A percentile compares a stretch with the other conserved stretches of the same genome.
These are phyloP conservation scores for Eudemis profundana DNA, from an alignment of 2,888 invertebrate genomes.

Conservation along the genomic window DNA sequence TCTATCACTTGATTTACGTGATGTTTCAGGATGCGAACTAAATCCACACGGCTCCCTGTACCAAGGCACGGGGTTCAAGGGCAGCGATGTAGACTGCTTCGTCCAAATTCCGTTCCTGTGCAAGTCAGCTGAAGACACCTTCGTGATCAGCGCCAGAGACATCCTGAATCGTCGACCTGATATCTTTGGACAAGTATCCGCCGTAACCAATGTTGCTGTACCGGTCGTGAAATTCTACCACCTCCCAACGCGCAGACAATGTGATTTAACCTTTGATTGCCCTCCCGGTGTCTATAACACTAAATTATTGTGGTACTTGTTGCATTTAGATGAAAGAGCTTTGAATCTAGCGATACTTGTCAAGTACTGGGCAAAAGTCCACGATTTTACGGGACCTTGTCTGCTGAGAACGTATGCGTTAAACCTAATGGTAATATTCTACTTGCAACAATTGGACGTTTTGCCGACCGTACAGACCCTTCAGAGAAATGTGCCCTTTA, in stretches of 20 bases:
- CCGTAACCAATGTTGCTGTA: slow-evolving; percentile 86
- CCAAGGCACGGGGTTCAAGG: slow-evolving; percentile 85
- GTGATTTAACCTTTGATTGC: slow-evolving; percentile 88
- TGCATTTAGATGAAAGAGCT: slow-evolving; percentile 80
- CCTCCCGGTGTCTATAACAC: slow-evolving; percentile 87
- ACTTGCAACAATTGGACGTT: slow-evolving; percentile 83
- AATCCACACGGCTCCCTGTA: slow-evolving; percentile 87
- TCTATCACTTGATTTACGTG: too few species aligned
- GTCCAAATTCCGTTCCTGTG: slow-evolving; percentile 65
- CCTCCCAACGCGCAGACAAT: slow-evolving; percentile 76
- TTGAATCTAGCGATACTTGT: slow-evolving; percentile 84
- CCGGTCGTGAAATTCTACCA: slow-evolving; percentile 89
- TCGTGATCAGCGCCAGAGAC: slow-evolving; percentile 51
- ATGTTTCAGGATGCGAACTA: too few species aligned
- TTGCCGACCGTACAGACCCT: slow-evolving; percentile 78
- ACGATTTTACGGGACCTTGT: slow-evolving; percentile 75
- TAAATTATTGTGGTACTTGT: slow-evolving; percentile 81
- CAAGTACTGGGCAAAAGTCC: slow-evolving; percentile 87
- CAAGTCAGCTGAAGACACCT: slow-evolving; percentile 40
- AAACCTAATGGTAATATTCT: slow-evolving; percentile 86
- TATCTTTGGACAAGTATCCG: slow-evolving; percentile 75
- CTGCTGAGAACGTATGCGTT: slow-evolving; percentile 87
- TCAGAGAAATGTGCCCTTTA: slow-evolving; percentile 55
- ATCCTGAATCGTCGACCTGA: slow-evolving; percentile 56
- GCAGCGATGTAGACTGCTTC: slow-evolving; percentile 87